Conservation (phyloP, 1,140 invertebrate species). For the Drosophila ohnishii region DNA sequence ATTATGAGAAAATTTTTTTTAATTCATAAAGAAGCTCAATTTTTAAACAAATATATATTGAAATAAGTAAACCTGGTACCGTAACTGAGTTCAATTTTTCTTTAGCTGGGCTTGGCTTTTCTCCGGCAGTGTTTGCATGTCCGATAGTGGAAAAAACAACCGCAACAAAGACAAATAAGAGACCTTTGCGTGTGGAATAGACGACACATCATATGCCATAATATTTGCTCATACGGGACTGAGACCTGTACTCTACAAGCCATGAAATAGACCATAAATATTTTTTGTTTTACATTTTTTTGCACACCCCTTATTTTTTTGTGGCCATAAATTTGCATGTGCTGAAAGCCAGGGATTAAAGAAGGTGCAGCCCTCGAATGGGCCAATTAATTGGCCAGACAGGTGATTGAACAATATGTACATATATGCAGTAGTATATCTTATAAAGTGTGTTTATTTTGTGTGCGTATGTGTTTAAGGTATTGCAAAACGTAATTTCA, state of each 20-base stretch:
- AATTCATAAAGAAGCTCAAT: no score
- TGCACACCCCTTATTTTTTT: conserved; percentile 3
- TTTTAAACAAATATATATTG: not conserved
- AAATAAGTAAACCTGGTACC: not conserved
- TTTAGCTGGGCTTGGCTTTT: conserved; percentile 6
- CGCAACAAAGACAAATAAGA: conserved; percentile 34
- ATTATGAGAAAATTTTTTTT: no score
- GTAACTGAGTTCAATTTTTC: not conserved
- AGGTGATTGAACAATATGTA: conserved; percentile 18
- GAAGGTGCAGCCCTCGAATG: conserved; percentile 40
- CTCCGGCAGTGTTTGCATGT: conserved; percentile 38
- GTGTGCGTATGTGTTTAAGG: not conserved
- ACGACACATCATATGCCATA: conserved; percentile 34
- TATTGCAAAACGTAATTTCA: conserved; percentile 48
- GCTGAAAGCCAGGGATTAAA: conserved; percentile 45
- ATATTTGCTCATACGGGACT: conserved; percentile 24
- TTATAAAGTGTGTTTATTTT: conserved; percentile 25
- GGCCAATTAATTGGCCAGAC: conserved; percentile 36
- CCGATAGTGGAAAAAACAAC: conserved; percentile 17
- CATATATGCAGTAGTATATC: conserved; percentile 19
- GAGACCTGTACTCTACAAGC: conserved; percentile 13
- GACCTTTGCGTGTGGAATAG: conserved; percentile 51
- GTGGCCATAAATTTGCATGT: conserved; percentile 40
- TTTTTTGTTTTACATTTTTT: conserved; percentile 1
- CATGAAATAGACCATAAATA: conserved; percentile 58